A percentile compares a stretch with the other conserved stretches of the same genome.
Evolutionary conservation across 2,113 vertebrate genomes (phyloP).

Genomic region (Atlantisia rogersi): DNA sequence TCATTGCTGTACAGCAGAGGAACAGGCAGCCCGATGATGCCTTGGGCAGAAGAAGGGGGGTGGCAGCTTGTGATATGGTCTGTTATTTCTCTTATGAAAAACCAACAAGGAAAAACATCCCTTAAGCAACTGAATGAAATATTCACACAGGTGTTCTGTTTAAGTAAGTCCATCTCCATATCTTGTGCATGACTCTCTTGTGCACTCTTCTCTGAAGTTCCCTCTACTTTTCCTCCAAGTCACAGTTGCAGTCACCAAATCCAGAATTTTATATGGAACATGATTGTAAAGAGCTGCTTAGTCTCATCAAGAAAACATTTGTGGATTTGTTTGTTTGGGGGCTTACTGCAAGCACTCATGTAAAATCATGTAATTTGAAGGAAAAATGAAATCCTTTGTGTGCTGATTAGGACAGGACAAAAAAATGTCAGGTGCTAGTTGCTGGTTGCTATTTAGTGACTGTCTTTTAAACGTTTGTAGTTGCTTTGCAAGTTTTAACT

Average conservation of each 20-base stretch:
- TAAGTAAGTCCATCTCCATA: background rate
- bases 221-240: background rate
- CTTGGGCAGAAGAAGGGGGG: background rate
- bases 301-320: background rate
- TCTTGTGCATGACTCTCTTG: fast-evolving
- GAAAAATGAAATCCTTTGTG: background rate
- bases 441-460: background rate
- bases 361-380: background rate
- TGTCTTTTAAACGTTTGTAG: background rate
- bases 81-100: background rate
- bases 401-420: background rate
- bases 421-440: background rate
- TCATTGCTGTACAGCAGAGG: background rate
- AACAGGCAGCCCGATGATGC: background rate
- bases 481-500: background rate
- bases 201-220: background rate
- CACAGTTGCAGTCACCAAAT: background rate
- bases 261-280: background rate
- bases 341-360: background rate
- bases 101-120: background rate
- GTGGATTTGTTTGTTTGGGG: background rate
- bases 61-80: background rate
- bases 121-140: background rate
- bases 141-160: background rate
- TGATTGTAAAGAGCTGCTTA: background rate